Evolutionary conservation across 2,797 vertebrate genomes (phyloP), one percentile per base, ranked within the genome.

Genomic region (Triplophysa bombifrons): DNA sequence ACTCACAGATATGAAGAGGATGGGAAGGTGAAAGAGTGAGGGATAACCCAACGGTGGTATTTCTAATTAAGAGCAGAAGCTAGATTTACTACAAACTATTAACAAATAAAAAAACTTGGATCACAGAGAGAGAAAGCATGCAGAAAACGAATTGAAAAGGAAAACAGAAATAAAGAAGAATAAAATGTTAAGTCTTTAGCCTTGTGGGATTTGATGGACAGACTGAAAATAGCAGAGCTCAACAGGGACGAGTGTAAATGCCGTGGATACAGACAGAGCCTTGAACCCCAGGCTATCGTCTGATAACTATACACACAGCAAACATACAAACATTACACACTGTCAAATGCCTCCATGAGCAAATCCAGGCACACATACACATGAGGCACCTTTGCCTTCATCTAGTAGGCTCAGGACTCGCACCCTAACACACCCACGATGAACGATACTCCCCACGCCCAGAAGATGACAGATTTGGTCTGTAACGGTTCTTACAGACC

Each of bases 201-300:
- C 78, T 78, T 76, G 75, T 74, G 74, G 14, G 68, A 58, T 77
- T 61, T 82, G 76, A 83, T 17, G n/a, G 70, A 78, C 71, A 48
- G 61, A 55, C 81, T 74, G 44, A 75, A 84, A 86, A 83, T 83
- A 86, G 80, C 74, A 60, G 71, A 58, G 25, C 19, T 72, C 72
- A 85, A 76, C 72, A 70, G 82, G 76, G 82, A 76, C 71, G 46
- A 68, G 65, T 46, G 64, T 73, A 66, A 78, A 80, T 83, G 67
- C 48, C 55, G 70, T 71, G 70, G 73, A 80, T 72, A 12, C 46
- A 73, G 80, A 71, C 74, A 50, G 46, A 84, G 66, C 78, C 78
- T 60, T 84, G 80, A 84, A 78, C 77, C 48, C n/a, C 22, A 72
- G 61, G 73, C 22, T 41, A 63, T 38, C 11, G 17, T 25, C 70